These are phyloP conservation scores for Gymnodraco acuticeps DNA, from an alignment of 2,797 vertebrate species.

Conservation along the genomic window DNA sequence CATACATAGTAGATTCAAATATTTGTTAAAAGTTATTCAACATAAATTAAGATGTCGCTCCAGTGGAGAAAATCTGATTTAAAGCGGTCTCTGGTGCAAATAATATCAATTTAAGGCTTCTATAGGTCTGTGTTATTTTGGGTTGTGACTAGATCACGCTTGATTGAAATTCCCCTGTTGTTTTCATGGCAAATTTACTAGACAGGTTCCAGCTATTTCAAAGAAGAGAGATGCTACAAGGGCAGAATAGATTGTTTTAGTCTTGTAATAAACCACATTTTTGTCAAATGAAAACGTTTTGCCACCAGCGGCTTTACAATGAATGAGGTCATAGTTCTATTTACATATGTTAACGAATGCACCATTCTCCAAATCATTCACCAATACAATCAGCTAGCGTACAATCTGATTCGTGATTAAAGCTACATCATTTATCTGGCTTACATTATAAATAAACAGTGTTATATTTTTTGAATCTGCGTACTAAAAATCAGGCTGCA, in stretches of 20 bases:
- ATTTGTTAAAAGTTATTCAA: neutral
- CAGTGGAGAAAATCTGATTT: neutral
- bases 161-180: neutral
- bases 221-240: neutral
- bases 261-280: neutral
- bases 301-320: neutral
- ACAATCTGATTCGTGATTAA: neutral
- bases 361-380: neutral
- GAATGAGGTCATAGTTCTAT: constrained; percentile 1
- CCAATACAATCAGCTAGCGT: neutral
- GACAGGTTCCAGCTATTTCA: neutral
- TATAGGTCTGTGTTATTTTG: neutral
- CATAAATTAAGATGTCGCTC: neutral
- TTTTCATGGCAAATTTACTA: neutral
- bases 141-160: neutral
- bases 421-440: neutral
- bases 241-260: neutral
- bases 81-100: neutral
- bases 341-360: neutral
- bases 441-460: neutral
- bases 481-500: neutral
- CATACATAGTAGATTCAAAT: neutral
- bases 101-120: neutral
- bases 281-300: neutral
- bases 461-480: neutral